Evolutionary conservation across 2,113 vertebrate genomes (phyloP).

Genomic region (Pterophyllum scalare): DNA sequence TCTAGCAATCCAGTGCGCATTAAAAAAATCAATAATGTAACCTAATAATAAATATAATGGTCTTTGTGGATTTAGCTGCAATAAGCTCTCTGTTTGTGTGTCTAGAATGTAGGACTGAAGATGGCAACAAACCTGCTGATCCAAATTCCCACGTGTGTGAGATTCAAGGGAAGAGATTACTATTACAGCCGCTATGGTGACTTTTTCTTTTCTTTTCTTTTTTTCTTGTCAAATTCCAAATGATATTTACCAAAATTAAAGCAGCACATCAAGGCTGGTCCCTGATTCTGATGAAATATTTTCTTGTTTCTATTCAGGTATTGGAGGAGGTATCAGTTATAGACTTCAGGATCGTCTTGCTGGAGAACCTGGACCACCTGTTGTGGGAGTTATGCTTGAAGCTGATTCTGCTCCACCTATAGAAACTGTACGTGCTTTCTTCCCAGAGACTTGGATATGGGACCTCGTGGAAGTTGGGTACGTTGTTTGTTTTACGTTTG

Average conservation of each 20-base stretch:
- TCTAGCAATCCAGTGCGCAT: too few species aligned
- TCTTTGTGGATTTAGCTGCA: background rate
- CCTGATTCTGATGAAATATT: background rate
- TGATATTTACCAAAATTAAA: background rate
- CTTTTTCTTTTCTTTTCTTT: background rate
- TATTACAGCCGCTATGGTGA: background rate
- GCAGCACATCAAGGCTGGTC: background rate
- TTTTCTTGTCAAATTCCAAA: background rate
- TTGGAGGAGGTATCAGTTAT: too few species aligned
- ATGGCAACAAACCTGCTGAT: conserved; percentile 69
- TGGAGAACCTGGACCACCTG: too few species aligned
- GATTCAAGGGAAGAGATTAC: conserved; percentile 28
- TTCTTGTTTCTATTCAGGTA: background rate
- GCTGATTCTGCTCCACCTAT: background rate
- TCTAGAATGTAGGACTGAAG: conserved; percentile 86
- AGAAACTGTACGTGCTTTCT: conserved; percentile 71
- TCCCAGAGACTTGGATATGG: conserved; percentile 92
- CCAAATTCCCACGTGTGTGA: conserved; percentile 44
- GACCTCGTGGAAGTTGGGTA: conserved; percentile 82
- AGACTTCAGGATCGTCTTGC: too few species aligned
- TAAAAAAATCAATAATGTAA: background rate
- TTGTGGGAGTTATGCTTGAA: fast-evolving
- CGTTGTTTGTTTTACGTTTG: conserved; percentile 46
- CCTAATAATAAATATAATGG: background rate
- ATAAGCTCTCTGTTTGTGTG: background rate